Evolutionary conservation across 2,888 invertebrate species (phyloP).

Genomic region (Argyresthia goedartella): DNA sequence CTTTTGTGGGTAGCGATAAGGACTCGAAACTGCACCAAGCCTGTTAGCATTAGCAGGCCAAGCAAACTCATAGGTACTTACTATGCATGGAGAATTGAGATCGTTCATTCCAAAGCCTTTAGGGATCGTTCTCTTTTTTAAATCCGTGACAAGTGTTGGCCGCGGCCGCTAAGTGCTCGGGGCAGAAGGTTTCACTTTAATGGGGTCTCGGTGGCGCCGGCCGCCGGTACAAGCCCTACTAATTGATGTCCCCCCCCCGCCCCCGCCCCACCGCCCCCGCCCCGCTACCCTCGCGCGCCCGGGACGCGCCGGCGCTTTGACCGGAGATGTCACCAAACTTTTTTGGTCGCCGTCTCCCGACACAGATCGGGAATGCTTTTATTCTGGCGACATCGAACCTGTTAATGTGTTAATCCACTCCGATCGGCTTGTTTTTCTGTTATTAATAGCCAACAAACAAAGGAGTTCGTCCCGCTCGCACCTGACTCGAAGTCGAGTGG

Average conservation of each 20-base stretch:
- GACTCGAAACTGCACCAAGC: no score
- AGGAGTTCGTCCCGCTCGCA: conserved; percentile 25
- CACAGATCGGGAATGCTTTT: conserved; percentile 57
- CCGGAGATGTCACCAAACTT: conserved; percentile 29
- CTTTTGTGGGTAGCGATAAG: no score
- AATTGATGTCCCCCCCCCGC: conserved; percentile 16
- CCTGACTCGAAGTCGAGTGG: conserved; percentile 4
- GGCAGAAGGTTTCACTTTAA: neutral
- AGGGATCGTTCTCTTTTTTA: no score
- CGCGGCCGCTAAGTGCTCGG: neutral
- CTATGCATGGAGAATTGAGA: no score
- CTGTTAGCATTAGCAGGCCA: no score
- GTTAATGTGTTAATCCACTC: conserved; percentile 67
- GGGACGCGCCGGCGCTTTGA: conserved; percentile 14
- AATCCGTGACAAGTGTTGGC: neutral
- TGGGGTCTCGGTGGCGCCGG: neutral
- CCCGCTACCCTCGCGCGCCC: neutral
- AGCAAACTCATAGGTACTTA: no score
- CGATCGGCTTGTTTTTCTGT: conserved; percentile 46
- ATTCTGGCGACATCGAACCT: conserved; percentile 46
- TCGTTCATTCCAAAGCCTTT: no score
- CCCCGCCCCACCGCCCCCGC: conserved; percentile 4
- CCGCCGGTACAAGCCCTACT: conserved; percentile 14
- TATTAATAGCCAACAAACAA: conserved; percentile 56
- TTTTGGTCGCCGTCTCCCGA: conserved; percentile 25